Conservation (phyloP, 2,113 vertebrate genomes). For the Misgurnus anguillicaudatus region DNA sequence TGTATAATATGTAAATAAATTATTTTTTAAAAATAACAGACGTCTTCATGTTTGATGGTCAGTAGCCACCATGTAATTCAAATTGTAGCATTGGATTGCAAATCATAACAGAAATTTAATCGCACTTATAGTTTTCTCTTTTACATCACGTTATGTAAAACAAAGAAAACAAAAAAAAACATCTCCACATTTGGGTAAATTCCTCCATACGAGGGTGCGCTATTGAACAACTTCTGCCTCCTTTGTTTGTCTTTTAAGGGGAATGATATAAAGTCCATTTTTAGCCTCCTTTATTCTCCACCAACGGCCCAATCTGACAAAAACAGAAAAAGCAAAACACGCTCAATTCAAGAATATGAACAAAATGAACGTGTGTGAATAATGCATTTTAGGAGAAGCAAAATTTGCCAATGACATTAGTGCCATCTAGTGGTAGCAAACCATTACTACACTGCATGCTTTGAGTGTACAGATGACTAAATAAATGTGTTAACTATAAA, state of each 20-base stretch:
- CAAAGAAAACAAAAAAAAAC: not conserved
- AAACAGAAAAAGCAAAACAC: conserved; percentile 20
- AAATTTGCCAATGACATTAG: not conserved
- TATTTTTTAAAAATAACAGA: conserved; percentile 49
- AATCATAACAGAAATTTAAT: conserved; percentile 1
- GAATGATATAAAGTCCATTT: conserved; percentile 78
- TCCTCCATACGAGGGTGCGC: conserved; percentile 1
- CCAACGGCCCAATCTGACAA: conserved; percentile 75
- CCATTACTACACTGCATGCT: not conserved
- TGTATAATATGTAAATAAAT: conserved; percentile 79
- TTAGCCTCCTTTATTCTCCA: conserved; percentile 78
- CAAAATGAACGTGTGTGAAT: not conserved
- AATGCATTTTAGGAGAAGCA: not conserved
- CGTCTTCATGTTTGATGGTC: not conserved
- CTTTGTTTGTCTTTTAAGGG: conserved; percentile 69
- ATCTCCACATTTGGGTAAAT: not conserved
- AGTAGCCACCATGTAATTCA: too few species aligned
- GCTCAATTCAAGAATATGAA: not conserved
- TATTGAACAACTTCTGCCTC: conserved; percentile 53
- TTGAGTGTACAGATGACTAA: not conserved
- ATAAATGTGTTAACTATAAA: not conserved
- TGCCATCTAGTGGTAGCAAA: conserved; percentile 14
- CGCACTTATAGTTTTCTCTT: not conserved
- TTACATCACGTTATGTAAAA: not conserved
- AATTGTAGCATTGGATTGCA: too few species aligned